Base-by-base conservation (phyloP, 92 coral and sea anemone genomes). In the Porites lobata region DNA sequence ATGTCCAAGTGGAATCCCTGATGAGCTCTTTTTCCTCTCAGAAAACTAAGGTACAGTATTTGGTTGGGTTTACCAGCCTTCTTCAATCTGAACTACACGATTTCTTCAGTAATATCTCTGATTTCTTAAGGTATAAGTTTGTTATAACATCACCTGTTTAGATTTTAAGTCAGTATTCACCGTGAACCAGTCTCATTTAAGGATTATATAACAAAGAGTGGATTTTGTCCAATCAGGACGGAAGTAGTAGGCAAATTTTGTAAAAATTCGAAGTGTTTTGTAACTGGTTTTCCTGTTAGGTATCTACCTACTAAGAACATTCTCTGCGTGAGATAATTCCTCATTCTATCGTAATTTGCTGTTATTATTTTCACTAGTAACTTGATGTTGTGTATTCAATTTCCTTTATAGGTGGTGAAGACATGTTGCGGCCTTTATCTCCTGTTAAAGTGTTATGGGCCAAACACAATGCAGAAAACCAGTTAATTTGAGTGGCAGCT, bases 21-120 rank as follows among this genome's bases (percentile, higher is more conserved):
- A 72, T 72, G 76, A 43, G 50, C 50, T 13, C 65, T 78, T 67
- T 54, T 69, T 87, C 63, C 50, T 87, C 47, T 80, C 90, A 26
- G 90, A 87, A 38, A 38, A 38, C 47, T 38, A 0, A 38, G 47
- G 47, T 38, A 38, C 47, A 38, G 47, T 4, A 38, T 11, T 74
- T 85, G 47, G 47, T 38, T 38, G 47, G 47, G 6, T 38, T 38
- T 3, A 3, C 14, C 1, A 38, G n/a, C 5, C 43, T 38, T 43
- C 12, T 15, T 77, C n/a, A 20, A 0, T 51, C 56, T 6, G 6
- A 38, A 7, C 14, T 51, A 14, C 19, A 38, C 5, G 47, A 38
- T 38, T 38, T 9, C 52, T 50, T 21, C 57, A 18, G 15, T 8
- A 1, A 72, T 18, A 69, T 38, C 6, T 38, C 47, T 38, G 47